phyloP scores from a whole-genome alignment of 2,888 invertebrate species.

The Drosophila mimetica region DNA sequence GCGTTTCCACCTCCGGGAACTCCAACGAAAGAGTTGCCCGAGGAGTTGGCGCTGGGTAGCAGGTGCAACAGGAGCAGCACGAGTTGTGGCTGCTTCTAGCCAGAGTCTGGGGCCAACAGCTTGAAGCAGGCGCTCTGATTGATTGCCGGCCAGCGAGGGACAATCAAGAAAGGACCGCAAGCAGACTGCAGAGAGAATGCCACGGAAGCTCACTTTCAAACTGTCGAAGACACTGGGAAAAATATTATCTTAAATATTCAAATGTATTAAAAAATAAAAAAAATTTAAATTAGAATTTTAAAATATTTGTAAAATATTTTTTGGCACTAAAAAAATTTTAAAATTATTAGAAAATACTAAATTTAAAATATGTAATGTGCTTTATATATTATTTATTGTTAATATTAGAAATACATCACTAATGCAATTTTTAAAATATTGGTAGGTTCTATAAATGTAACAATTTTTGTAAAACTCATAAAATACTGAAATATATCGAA shows the following conservation, averaged over 20 bases:
- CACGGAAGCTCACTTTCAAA: slow-evolving; percentile 7
- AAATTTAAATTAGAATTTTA: no score
- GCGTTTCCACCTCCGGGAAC: slow-evolving; percentile 53
- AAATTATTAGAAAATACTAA: no score
- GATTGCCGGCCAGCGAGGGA: slow-evolving; percentile 35
- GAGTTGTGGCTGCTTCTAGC: slow-evolving; percentile 66
- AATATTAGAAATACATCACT: no score
- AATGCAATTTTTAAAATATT: no score
- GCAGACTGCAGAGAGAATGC: slow-evolving; percentile 3
- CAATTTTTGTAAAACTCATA: background rate
- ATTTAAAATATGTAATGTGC: no score
- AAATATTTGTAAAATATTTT: no score
- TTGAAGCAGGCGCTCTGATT: slow-evolving; percentile 25
- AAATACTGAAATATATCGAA: background rate
- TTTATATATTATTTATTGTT: no score
- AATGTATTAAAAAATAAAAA: background rate
- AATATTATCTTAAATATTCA: background rate
- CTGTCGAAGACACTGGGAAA: background rate
- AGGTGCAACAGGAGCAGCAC: slow-evolving; percentile 17
- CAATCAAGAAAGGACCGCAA: slow-evolving; percentile 33
- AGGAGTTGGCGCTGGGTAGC: background rate
- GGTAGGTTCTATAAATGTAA: no score
- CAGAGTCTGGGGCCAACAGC: slow-evolving; percentile 12
- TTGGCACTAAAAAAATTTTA: no score
- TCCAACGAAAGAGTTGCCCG: slow-evolving; percentile 37